Percentiles rank a stretch among this genome's conserved stretches.
Evolutionary conservation across 2,113 vertebrate genomes (phyloP).

Genomic region (Pterocles orientalis): DNA sequence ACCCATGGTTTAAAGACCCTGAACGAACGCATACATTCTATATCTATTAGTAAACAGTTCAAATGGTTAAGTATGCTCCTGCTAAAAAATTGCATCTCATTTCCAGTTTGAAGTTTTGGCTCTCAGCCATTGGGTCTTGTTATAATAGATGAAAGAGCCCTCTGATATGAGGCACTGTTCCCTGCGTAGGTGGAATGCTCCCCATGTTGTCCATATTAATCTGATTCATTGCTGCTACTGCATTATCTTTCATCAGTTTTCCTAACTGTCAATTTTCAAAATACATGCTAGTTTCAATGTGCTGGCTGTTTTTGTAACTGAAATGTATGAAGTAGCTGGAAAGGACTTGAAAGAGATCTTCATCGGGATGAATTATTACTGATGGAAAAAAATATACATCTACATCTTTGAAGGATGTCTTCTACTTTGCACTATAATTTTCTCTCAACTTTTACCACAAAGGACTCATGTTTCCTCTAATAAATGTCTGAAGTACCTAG

Average conservation of each 20-base stretch:
- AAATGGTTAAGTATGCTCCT: neutral
- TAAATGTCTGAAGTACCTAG: neutral
- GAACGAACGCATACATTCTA: neutral
- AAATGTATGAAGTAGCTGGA: neutral
- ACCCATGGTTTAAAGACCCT: neutral
- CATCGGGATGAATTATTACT: neutral
- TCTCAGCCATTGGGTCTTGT: neutral
- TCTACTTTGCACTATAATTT: neutral
- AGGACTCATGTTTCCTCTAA: neutral
- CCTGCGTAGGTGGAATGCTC: conserved; percentile 35
- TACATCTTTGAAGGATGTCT: neutral
- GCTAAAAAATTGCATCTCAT: conserved; percentile 6
- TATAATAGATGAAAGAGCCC: conserved; percentile 34
- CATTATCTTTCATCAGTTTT: conserved; percentile 41
- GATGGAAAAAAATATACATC: neutral
- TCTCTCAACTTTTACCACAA: neutral
- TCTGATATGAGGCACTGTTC: conserved; percentile 24
- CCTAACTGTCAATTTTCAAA: conserved; percentile 35
- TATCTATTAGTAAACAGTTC: neutral
- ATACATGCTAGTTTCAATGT: neutral
- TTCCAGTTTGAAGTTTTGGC: conserved; percentile 23
- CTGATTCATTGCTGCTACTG: conserved; percentile 9
- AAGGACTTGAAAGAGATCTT: conserved; percentile 26
- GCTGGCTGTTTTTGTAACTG: neutral
- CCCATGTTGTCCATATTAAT: conserved; percentile 24